A percentile compares a stretch with the other conserved stretches of the same genome.
Conservation (phyloP, 1,140 invertebrate species). For the Pogonomyrmex californicus region DNA sequence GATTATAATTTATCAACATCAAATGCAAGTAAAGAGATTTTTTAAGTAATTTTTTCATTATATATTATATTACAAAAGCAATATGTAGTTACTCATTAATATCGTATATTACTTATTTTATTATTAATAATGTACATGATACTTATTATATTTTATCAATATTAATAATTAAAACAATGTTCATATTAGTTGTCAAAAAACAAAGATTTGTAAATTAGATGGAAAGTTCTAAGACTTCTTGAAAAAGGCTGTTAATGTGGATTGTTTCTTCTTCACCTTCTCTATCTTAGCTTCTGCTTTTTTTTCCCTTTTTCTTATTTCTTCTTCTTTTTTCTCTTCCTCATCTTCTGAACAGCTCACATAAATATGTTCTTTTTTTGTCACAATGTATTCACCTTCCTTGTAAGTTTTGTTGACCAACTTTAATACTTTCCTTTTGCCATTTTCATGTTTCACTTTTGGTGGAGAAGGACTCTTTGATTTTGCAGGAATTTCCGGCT, state of each 20-base stretch:
- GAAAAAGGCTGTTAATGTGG: slow-evolving; percentile 68
- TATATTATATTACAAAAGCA: not conserved
- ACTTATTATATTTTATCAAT: slow-evolving; percentile 9
- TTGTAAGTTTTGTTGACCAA: slow-evolving; percentile 79
- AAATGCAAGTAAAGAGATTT: not conserved
- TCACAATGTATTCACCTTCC: slow-evolving; percentile 83
- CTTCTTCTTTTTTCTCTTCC: slow-evolving; percentile 45
- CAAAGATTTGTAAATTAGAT: not conserved
- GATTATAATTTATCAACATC: not conserved
- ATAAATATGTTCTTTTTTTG: slow-evolving; percentile 81
- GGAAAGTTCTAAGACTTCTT: slow-evolving; percentile 62
- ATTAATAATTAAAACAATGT: slow-evolving; percentile 33
- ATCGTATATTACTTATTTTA: slow-evolving; percentile 26
- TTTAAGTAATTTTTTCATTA: not conserved
- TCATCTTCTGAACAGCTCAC: slow-evolving; percentile 82
- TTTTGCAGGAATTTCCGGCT: slow-evolving; percentile 45
- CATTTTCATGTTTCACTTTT: slow-evolving; percentile 67
- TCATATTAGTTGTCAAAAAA: slow-evolving; percentile 6
- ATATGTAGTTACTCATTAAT: slow-evolving; percentile 31
- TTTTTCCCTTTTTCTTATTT: slow-evolving; percentile 52
- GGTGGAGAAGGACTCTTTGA: slow-evolving; percentile 76
- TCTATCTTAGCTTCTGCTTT: slow-evolving; percentile 63
- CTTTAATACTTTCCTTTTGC: slow-evolving; percentile 82
- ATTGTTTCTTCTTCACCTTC: slow-evolving; percentile 64
- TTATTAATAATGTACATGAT: slow-evolving; percentile 4